Evolutionary conservation across 2,888 invertebrate genomes (phyloP).

Genomic region (Amiota mariae): DNA sequence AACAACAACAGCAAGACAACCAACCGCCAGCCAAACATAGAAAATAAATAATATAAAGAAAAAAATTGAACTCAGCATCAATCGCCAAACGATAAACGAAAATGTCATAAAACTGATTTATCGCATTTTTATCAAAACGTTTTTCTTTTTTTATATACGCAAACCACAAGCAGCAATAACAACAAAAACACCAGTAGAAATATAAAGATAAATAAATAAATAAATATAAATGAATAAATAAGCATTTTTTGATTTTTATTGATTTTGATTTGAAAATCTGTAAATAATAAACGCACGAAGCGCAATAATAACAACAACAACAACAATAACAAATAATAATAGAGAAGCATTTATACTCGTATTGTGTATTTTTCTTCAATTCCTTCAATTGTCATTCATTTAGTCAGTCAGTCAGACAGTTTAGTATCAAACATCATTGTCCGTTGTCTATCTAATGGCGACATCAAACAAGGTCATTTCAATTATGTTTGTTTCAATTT

Average conservation of each 20-base stretch:
- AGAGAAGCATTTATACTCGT: no score
- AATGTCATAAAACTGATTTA: slow-evolving; percentile 29
- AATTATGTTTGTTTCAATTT: slow-evolving; percentile 25
- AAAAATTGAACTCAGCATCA: neutral
- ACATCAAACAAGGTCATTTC: slow-evolving; percentile 28
- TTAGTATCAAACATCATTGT: no score
- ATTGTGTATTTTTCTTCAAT: neutral
- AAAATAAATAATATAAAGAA: neutral
- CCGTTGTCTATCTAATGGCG: neutral
- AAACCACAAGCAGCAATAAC: neutral
- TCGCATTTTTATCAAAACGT: slow-evolving; percentile 20
- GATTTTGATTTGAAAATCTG: slow-evolving; percentile 22
- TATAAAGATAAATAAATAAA: slow-evolving; percentile 1
- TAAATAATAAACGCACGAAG: slow-evolving; percentile 11
- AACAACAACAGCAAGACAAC: neutral
- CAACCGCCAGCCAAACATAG: neutral
- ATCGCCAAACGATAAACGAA: neutral
- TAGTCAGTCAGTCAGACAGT: neutral
- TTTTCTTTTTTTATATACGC: no score
- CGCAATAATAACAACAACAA: neutral
- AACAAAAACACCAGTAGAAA: neutral
- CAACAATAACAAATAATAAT: neutral
- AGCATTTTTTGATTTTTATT: slow-evolving; percentile 23
- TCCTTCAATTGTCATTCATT: neutral
- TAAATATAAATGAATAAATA: slow-evolving; percentile 17